phyloP scores from a whole-genome alignment of 2,888 invertebrate genomes.

The Chaetogeoica ovagalla region DNA sequence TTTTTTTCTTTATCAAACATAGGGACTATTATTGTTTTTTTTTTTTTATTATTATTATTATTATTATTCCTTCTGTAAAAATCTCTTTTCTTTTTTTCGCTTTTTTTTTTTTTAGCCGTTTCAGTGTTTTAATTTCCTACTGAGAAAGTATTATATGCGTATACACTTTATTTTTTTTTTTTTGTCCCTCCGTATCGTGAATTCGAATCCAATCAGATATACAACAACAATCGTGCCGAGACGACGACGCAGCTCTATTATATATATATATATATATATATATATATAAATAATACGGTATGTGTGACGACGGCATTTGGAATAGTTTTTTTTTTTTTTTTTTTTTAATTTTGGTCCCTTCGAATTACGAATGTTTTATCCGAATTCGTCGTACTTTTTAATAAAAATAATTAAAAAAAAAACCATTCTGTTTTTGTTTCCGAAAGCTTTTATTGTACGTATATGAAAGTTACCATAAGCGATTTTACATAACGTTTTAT shows the following conservation, averaged over 20 bases:
- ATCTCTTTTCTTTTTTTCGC: slow-evolving; percentile 16
- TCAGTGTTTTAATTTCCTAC: slow-evolving; percentile 47
- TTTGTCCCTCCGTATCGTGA: slow-evolving; percentile 17
- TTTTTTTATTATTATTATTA: too few relatives aligned
- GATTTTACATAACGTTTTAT: too few relatives aligned
- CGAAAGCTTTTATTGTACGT: too few relatives aligned
- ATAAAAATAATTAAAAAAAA: neutral
- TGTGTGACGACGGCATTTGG: slow-evolving; percentile 2
- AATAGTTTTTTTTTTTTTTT: neutral
- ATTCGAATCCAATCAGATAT: slow-evolving; percentile 41
- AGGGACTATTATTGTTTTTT: slow-evolving; percentile 47
- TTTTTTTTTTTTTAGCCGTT: slow-evolving; percentile 9
- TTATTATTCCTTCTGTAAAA: slow-evolving; percentile 38
- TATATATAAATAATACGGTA: too few relatives aligned
- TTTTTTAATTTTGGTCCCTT: neutral
- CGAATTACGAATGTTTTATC: slow-evolving; percentile 1
- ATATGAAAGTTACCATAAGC: too few relatives aligned
- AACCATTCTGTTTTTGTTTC: neutral
- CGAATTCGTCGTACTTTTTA: neutral
- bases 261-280: too few relatives aligned
- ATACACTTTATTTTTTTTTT: slow-evolving; percentile 30
- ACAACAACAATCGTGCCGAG: slow-evolving; percentile 19
- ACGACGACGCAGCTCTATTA: neutral
- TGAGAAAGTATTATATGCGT: slow-evolving; percentile 35
- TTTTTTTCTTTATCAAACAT: neutral